Percentiles rank a stretch among this genome's conserved stretches.
phyloP scores from a whole-genome alignment of 2,113 vertebrate species.

The Xyrauchen texanus region DNA sequence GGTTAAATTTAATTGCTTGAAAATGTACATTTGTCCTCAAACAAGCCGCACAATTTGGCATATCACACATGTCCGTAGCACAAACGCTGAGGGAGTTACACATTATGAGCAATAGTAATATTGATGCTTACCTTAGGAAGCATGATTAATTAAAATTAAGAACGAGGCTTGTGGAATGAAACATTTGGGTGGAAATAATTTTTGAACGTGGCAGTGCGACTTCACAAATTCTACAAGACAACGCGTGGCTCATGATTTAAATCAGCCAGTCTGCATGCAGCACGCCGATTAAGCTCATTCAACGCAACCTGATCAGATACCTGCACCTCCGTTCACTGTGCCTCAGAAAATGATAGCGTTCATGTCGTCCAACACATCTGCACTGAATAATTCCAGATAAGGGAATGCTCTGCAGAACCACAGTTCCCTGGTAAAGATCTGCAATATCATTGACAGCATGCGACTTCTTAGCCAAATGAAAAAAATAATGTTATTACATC shows the following conservation, averaged over 20 bases:
- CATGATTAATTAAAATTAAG: not conserved
- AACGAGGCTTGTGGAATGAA: not conserved
- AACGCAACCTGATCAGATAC: not conserved
- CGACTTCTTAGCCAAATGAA: constrained; percentile 26
- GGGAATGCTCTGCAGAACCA: not conserved
- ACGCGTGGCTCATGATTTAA: not conserved
- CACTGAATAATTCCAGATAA: constrained; percentile 20
- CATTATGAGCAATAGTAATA: too few species aligned
- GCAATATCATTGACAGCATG: constrained; percentile 12
- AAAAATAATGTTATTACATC: constrained; percentile 43
- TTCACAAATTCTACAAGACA: not conserved
- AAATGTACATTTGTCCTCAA: too few species aligned
- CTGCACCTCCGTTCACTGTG: not conserved
- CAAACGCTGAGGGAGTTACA: too few species aligned
- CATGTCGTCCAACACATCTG: constrained; percentile 27
- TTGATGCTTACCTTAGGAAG: too few species aligned
- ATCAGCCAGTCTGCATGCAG: not conserved
- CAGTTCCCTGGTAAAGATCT: constrained; percentile 21
- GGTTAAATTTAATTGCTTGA: too few species aligned
- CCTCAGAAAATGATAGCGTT: constrained; percentile 11
- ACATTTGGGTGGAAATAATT: not conserved
- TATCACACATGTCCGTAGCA: too few species aligned
- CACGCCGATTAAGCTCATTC: not conserved
- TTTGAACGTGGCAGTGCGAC: not conserved
- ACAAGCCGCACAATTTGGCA: too few species aligned